Evolutionary conservation across 2,888 invertebrate species (phyloP).

Genomic region (Cephus rjabovi): DNA sequence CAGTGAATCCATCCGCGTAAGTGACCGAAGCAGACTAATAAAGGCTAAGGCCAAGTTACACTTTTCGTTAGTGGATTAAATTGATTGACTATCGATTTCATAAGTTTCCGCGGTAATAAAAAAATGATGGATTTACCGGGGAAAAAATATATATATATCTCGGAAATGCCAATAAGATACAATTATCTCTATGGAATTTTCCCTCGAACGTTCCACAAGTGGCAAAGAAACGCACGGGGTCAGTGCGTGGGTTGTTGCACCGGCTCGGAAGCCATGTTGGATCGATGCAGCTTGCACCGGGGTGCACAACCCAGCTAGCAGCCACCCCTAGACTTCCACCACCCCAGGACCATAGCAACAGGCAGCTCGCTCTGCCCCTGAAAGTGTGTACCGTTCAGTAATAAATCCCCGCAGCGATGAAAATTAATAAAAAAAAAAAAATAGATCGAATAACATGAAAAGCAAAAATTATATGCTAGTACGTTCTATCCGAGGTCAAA

Average conservation of each 20-base stretch:
- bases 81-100: not conserved
- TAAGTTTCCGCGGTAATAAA: not conserved
- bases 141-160: not conserved
- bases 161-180: not conserved
- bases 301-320: constrained; percentile 55
- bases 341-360: constrained; percentile 46
- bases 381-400: not conserved
- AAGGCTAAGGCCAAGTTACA: not conserved
- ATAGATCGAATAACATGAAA: not conserved
- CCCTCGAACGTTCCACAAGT: not conserved
- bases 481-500: not conserved
- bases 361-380: constrained; percentile 35
- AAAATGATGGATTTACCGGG: not conserved
- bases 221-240: constrained; percentile 52
- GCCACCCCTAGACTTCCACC: constrained; percentile 29
- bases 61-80: not conserved
- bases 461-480: not conserved
- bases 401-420: not conserved
- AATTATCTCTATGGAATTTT: not conserved
- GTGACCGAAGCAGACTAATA: not conserved
- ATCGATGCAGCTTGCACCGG: constrained; percentile 60
- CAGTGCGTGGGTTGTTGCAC: constrained; percentile 64
- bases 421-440: not conserved
- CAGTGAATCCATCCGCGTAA: not conserved
- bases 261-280: constrained; percentile 42